A percentile compares a stretch with the other conserved stretches of the same genome.
Evolutionary conservation across 1,140 invertebrate genomes (phyloP).

Genomic region (Bombus superbus): DNA sequence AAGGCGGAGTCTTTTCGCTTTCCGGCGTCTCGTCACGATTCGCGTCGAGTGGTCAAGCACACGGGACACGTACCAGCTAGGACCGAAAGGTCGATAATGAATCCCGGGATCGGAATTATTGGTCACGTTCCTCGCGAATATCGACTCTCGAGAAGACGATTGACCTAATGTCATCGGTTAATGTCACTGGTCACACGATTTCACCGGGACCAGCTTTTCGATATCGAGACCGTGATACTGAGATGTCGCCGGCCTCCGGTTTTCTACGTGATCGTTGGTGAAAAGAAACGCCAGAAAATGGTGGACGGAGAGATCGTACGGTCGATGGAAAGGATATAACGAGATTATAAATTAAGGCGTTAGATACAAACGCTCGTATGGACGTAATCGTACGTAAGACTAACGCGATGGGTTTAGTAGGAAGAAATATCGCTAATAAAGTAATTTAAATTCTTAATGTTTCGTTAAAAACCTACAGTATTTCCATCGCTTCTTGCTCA

Average conservation of each 20-base stretch:
- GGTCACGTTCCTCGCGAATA: conserved; percentile 56
- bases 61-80: neutral
- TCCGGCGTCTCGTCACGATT: conserved; percentile 53
- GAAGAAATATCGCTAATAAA: too few species aligned
- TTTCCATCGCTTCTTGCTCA: neutral
- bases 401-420: too few species aligned
- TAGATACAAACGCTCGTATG: too few species aligned
- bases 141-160: conserved; percentile 52
- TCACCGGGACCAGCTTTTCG: conserved; percentile 30
- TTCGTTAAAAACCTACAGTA: too few species aligned
- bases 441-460: too few species aligned
- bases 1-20: conserved; percentile 46
- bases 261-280: conserved; percentile 13
- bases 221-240: neutral
- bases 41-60: conserved; percentile 4
- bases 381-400: too few species aligned
- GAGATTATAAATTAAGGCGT: too few species aligned
- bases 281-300: neutral
- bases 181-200: conserved; percentile 50
- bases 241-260: neutral
- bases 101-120: conserved; percentile 56
- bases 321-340: too few species aligned
- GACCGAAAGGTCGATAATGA: conserved; percentile 54
- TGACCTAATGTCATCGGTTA: conserved; percentile 35
- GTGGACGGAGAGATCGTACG: too few species aligned